phyloP scores from a whole-genome alignment of 2,888 invertebrate genomes.

The Lasioglossum malachurum region DNA sequence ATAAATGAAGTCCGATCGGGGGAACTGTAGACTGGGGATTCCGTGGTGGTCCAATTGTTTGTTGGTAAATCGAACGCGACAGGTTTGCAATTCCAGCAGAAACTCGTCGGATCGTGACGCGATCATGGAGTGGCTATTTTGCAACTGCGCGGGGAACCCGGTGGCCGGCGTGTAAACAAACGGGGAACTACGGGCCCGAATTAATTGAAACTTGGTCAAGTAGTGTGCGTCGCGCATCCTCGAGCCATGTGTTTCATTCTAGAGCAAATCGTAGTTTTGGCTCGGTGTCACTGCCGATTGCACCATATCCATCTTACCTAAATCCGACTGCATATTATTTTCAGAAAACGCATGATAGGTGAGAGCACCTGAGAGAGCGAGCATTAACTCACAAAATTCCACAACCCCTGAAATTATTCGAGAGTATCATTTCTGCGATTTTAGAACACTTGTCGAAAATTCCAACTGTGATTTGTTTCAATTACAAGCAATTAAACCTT shows the following conservation, averaged over 20 bases:
- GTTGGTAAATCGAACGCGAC: conserved; percentile 6
- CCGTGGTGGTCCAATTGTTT: not conserved
- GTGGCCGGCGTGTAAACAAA: conserved; percentile 65
- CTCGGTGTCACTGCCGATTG: not conserved
- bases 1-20: not conserved
- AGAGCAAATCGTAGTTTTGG: not conserved
- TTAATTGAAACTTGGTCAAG: conserved; percentile 75
- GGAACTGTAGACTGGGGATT: not conserved
- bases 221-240: conserved; percentile 44
- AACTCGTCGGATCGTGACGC: conserved; percentile 44
- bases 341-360: not conserved
- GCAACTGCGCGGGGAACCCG: conserved; percentile 52
- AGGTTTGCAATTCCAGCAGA: conserved; percentile 23
- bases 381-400: no score
- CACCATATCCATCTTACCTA: not conserved
- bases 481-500: no score
- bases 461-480: no score
- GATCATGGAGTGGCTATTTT: conserved; percentile 67
- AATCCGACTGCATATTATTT: not conserved
- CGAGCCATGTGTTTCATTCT: conserved; percentile 12
- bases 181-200: conserved; percentile 62
- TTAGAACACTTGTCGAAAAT: no score
- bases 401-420: no score
- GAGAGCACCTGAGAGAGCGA: no score
- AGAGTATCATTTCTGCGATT: no score